Conservation (phyloP, 2,113 vertebrate genomes). For the Percopsis transmontana region DNA sequence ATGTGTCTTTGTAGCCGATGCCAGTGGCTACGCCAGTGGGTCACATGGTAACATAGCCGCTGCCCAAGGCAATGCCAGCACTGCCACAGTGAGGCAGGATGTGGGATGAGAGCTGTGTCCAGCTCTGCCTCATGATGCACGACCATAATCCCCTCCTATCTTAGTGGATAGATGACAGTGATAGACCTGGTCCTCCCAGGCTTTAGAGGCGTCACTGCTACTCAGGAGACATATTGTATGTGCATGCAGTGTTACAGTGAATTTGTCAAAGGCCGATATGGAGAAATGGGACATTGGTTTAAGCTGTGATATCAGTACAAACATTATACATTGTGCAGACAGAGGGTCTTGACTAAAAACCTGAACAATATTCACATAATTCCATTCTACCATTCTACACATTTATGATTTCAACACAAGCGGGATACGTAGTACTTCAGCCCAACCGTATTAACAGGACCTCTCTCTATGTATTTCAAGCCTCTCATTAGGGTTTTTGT, state of each 20-base stretch:
- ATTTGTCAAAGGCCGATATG: conserved; percentile 19
- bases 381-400: not conserved
- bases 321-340: conserved; percentile 29
- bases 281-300: conserved; percentile 14
- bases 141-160: conserved; percentile 60
- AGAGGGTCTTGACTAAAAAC: not conserved
- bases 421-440: not conserved
- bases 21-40: conserved; percentile 16
- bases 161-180: conserved; percentile 55
- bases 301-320: conserved; percentile 27
- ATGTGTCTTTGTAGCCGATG: conserved; percentile 10
- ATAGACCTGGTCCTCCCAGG: conserved; percentile 46
- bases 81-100: conserved; percentile 26
- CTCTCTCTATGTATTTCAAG: conserved; percentile 11
- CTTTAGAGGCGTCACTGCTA: conserved; percentile 47
- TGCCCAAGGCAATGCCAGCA: conserved; percentile 11
- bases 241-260: conserved; percentile 19
- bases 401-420: not conserved
- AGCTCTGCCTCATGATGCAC: conserved; percentile 40
- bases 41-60: conserved; percentile 1
- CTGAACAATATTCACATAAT: no score
- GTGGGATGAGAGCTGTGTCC: conserved; percentile 27
- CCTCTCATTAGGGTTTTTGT: conserved; percentile 24
- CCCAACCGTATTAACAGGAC: not conserved
- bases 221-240: conserved; percentile 21